Evolutionary conservation across 2,888 invertebrate genomes (phyloP).

Genomic region (Onthophagus sagittarius): DNA sequence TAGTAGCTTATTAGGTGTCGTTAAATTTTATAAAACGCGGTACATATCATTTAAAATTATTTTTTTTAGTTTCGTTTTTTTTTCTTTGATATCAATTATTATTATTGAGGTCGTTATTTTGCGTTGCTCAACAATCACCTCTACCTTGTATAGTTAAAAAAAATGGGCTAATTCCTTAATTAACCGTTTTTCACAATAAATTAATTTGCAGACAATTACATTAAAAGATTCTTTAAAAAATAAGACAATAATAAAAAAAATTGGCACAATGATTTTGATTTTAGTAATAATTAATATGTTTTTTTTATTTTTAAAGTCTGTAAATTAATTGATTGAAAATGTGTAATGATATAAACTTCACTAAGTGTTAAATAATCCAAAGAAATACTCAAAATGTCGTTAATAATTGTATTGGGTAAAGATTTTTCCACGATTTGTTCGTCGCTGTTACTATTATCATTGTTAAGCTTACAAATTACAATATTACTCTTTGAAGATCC

Average conservation of each 20-base stretch:
- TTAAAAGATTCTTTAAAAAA: background rate
- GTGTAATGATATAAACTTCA: background rate
- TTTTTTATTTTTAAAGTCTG: background rate
- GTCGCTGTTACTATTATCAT: background rate
- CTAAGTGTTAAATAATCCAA: background rate
- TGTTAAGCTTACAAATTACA: background rate
- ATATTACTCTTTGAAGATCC: background rate
- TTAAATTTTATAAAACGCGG: background rate
- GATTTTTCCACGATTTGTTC: background rate
- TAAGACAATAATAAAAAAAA: background rate
- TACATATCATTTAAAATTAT: constrained; percentile 8
- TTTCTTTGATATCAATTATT: background rate
- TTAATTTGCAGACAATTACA: background rate
- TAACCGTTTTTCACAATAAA: background rate
- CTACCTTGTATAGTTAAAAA: background rate
- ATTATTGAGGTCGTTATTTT: background rate
- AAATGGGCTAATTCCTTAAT: background rate
- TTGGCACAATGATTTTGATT: background rate
- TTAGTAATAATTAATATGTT: background rate
- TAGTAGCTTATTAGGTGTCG: constrained; percentile 20
- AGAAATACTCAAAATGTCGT: background rate
- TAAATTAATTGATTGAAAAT: background rate
- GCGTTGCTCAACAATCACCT: background rate
- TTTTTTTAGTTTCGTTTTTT: background rate
- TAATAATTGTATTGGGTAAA: background rate